phyloP scores from a whole-genome alignment of 2,113 vertebrate species.

The Megalops atlanticus region DNA sequence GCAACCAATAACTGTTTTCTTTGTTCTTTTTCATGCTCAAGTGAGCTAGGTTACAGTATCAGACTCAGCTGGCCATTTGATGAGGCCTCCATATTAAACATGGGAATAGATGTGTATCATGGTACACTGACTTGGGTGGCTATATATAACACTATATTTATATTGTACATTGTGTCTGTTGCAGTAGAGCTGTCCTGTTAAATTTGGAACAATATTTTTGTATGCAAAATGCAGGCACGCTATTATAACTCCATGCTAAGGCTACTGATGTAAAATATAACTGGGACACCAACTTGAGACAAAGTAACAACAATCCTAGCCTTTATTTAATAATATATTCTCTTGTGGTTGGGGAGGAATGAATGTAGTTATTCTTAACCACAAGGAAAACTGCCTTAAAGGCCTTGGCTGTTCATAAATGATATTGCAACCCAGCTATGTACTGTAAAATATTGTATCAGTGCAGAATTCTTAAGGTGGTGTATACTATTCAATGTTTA shows the following conservation, averaged over 20 bases:
- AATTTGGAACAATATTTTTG: background rate
- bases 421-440: background rate
- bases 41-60: background rate
- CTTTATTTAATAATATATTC: background rate
- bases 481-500: background rate
- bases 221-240: background rate
- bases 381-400: background rate
- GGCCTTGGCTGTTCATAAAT: constrained; percentile 24
- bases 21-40: constrained; percentile 25
- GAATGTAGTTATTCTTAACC: background rate
- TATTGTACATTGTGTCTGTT: constrained; percentile 2
- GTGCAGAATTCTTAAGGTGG: background rate
- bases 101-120: background rate
- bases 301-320: background rate
- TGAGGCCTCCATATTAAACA: background rate
- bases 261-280: constrained; percentile 4
- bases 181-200: background rate
- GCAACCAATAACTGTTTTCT: constrained; percentile 56
- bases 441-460: background rate
- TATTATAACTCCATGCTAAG: background rate
- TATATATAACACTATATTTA: constrained; percentile 5
- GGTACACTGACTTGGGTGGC: background rate
- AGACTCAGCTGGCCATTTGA: background rate
- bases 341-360: background rate
- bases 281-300: background rate